Evolutionary conservation across 2,113 vertebrate species (phyloP).

Genomic region (Emydura subglobosa): DNA sequence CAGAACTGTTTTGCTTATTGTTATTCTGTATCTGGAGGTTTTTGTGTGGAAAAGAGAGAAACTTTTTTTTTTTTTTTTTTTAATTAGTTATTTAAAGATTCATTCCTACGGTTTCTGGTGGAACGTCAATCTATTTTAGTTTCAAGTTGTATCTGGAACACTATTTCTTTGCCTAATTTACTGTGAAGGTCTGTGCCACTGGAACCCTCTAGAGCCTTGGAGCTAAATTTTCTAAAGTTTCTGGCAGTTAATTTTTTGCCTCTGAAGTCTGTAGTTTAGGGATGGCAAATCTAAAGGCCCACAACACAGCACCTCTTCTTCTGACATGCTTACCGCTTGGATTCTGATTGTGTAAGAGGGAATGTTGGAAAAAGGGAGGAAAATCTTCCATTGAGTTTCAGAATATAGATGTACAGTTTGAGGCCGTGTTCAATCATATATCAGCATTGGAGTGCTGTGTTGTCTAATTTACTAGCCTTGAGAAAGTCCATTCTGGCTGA

Average conservation of each 20-base stretch:
- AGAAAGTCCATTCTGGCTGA: not conserved
- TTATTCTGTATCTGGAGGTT: not conserved
- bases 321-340: not conserved
- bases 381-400: accelerated
- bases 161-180: not conserved
- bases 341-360: not conserved
- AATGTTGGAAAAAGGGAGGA: not conserved
- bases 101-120: not conserved
- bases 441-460: not conserved
- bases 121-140: not conserved
- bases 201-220: not conserved
- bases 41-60: not conserved
- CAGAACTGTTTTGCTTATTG: not conserved
- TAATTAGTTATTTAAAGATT: not conserved
- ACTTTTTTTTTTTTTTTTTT: not conserved
- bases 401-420: not conserved
- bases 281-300: not conserved
- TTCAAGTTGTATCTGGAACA: not conserved
- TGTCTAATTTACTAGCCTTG: not conserved
- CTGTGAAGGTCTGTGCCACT: not conserved
- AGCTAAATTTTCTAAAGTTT: not conserved
- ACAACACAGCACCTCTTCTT: not conserved
- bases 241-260: not conserved
- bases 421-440: not conserved
- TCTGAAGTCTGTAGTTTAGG: not conserved